phyloP scores from a whole-genome alignment of 2,113 vertebrate genomes.

The Amphiprion percula region DNA sequence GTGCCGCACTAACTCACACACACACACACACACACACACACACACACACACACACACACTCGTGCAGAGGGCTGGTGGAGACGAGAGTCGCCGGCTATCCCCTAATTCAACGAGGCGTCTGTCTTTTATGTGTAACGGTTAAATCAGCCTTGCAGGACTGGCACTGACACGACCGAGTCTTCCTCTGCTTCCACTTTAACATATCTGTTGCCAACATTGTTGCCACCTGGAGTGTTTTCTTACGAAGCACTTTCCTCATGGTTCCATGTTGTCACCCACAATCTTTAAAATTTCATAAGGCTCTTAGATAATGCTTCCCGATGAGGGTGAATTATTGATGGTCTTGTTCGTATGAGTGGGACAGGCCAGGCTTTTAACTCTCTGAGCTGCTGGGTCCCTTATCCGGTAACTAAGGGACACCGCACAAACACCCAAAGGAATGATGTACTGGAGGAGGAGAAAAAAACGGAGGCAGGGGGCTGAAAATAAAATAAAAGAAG shows the following conservation, averaged over 20 bases:
- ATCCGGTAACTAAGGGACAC: constrained; percentile 84
- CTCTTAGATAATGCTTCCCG: constrained; percentile 85
- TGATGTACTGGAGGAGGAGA: constrained; percentile 78
- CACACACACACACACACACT: constrained; percentile 34
- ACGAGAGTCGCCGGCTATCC: constrained; percentile 30
- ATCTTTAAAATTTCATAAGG: constrained; percentile 79
- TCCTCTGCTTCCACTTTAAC: constrained; percentile 30
- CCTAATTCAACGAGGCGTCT: constrained; percentile 44
- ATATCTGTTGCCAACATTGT: constrained; percentile 45
- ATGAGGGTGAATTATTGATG: constrained; percentile 86
- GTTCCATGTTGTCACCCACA: constrained; percentile 78
- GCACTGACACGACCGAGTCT: neutral
- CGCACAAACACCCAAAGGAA: constrained; percentile 83
- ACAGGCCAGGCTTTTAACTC: constrained; percentile 84
- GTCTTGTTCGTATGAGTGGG: constrained; percentile 81
- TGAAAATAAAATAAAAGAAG: constrained; percentile 82
- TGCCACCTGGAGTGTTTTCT: constrained; percentile 74
- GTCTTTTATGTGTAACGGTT: constrained; percentile 50
- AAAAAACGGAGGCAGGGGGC: constrained; percentile 54
- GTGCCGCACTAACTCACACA: constrained; percentile 44
- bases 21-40: constrained; percentile 35
- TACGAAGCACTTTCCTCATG: constrained; percentile 70
- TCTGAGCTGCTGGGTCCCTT: constrained; percentile 72
- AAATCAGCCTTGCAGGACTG: constrained; percentile 34
- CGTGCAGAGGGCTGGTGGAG: neutral